Evolutionary conservation across 2,888 invertebrate species (phyloP).

Genomic region (Lasioglossum vierecki): DNA sequence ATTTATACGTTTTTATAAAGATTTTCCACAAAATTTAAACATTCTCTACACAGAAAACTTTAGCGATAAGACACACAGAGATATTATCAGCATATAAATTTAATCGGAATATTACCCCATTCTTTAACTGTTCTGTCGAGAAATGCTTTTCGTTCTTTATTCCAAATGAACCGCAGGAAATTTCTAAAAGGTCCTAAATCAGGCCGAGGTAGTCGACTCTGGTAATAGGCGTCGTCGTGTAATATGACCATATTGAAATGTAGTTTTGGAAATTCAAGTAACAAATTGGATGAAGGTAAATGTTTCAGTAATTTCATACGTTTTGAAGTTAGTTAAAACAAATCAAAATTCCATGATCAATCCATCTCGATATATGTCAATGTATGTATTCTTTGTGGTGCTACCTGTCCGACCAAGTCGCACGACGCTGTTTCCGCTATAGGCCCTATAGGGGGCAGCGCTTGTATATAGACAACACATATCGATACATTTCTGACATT

Average conservation of each 20-base stretch:
- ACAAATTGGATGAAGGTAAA: constrained; percentile 2
- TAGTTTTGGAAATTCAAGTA: background rate
- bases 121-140: constrained; percentile 76
- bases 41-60: background rate
- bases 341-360: background rate
- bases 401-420: no score
- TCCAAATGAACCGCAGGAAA: constrained; percentile 78
- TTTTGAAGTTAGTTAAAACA: constrained; percentile 22
- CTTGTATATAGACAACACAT: no score
- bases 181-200: constrained; percentile 75
- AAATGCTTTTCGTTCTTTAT: constrained; percentile 72
- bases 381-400: no score
- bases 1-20: background rate
- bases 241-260: constrained; percentile 67
- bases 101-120: constrained; percentile 75
- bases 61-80: background rate
- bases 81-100: background rate
- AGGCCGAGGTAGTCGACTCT: constrained; percentile 73
- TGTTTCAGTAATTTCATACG: background rate
- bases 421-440: no score
- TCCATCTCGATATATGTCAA: no score
- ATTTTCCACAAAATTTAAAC: background rate
- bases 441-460: no score
- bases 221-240: constrained; percentile 79
- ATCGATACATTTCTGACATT: no score